A percentile compares a stretch with the other conserved stretches of the same genome.
Conservation (phyloP, 2,888 invertebrate species). For the Chymomyza procnemis region DNA sequence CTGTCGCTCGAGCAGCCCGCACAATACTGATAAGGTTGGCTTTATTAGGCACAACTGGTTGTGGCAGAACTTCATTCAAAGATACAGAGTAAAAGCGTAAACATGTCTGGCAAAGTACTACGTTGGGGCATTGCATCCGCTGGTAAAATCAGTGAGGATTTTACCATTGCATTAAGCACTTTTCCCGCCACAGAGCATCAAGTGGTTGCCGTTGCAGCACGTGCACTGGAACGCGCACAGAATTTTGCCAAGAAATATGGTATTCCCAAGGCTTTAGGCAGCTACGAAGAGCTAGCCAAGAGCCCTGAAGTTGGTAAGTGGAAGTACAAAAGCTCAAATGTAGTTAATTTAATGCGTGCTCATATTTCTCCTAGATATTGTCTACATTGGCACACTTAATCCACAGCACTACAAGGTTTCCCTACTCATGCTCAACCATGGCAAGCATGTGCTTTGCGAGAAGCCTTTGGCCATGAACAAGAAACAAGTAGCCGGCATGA, state of each 20-base stretch:
- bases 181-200: constrained; percentile 84
- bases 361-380: constrained; percentile 83
- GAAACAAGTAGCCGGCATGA: constrained; percentile 85
- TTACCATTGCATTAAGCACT: constrained; percentile 85
- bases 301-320: constrained; percentile 86
- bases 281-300: constrained; percentile 86
- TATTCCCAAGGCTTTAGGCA: constrained; percentile 86
- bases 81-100: constrained; percentile 16
- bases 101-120: constrained; percentile 32
- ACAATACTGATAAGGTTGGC: neutral
- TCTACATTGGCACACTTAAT: constrained; percentile 90
- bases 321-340: neutral
- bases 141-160: constrained; percentile 92
- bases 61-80: constrained; percentile 26
- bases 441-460: constrained; percentile 93
- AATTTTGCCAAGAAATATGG: constrained; percentile 87
- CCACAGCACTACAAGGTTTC: constrained; percentile 85
- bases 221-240: constrained; percentile 85
- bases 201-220: constrained; percentile 88
- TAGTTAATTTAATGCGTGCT: neutral
- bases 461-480: constrained; percentile 91
- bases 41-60: neutral
- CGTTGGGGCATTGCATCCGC: constrained; percentile 93
- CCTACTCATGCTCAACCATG: constrained; percentile 86
- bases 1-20: neutral